phyloP scores from a whole-genome alignment of 2,888 invertebrate genomes.

The Torymus aiolomorphi region DNA sequence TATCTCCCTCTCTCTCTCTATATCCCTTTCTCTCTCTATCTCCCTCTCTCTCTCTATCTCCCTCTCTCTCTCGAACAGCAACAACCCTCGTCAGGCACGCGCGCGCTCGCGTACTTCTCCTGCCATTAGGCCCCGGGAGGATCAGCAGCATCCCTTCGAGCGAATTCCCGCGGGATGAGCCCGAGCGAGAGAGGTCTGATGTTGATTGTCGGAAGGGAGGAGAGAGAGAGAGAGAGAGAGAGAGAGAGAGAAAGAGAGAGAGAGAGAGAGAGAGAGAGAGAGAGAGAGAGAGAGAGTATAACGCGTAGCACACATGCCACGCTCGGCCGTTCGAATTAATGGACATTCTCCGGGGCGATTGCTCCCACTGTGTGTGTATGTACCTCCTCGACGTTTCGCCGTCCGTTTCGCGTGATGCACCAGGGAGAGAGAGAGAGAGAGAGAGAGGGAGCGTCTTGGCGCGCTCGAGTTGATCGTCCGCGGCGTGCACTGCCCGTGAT shows the following conservation, averaged over 20 bases:
- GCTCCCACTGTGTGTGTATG: neutral
- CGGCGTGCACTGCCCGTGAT: too few relatives aligned
- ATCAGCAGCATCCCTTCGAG: neutral
- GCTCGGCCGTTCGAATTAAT: constrained; percentile 41
- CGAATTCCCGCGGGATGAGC: constrained; percentile 21
- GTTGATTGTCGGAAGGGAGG: too few relatives aligned
- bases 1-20: too few relatives aligned
- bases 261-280: neutral
- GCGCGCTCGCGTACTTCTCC: neutral
- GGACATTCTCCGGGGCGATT: constrained; percentile 40
- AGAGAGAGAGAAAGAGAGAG: neutral
- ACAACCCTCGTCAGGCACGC: too few relatives aligned
- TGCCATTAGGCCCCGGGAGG: constrained; percentile 10
- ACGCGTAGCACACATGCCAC: neutral
- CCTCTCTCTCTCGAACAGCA: too few relatives aligned
- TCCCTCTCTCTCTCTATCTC: too few relatives aligned
- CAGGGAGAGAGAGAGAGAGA: neutral
- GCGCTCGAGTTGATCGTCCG: too few relatives aligned
- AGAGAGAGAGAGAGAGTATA: neutral
- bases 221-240: neutral
- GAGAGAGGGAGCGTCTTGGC: too few relatives aligned
- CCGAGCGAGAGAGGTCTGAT: neutral
- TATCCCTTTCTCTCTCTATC: too few relatives aligned
- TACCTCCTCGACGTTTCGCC: neutral
- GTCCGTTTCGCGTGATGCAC: neutral